Percentiles rank a stretch among this genome's conserved stretches.
These are phyloP conservation scores for Dasyprocta punctata DNA, from an alignment of 2,113 vertebrate genomes.

Conservation along the genomic window DNA sequence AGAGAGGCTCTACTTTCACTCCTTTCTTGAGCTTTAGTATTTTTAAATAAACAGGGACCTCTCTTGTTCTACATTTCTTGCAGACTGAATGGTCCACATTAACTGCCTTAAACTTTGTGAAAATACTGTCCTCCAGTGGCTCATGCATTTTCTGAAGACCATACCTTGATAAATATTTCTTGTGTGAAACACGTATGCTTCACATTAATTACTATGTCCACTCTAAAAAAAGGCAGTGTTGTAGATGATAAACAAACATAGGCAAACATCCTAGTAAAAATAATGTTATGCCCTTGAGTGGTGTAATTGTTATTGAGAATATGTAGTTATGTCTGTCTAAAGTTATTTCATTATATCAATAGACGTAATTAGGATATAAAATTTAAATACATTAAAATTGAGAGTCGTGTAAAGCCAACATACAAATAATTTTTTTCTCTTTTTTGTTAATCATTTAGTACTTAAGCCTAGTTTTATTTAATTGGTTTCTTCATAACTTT, in stretches of 20 bases:
- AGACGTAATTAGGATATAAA: conserved; percentile 61
- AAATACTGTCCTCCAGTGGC: background rate
- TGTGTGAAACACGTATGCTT: background rate
- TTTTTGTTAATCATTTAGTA: conserved; percentile 61
- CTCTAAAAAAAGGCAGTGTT: background rate
- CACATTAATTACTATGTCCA: background rate
- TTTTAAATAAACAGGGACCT: background rate
- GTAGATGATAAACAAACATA: conserved; percentile 34
- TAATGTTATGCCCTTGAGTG: background rate
- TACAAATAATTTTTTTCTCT: conserved; percentile 38
- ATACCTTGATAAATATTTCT: background rate
- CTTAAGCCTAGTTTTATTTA: conserved; percentile 70
- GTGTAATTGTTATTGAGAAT: conserved; percentile 31
- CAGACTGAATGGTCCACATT: background rate
- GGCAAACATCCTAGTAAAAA: conserved; percentile 41
- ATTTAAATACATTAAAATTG: conserved; percentile 68
- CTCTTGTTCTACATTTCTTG: background rate
- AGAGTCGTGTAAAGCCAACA: conserved; percentile 44
- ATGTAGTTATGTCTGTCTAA: conserved; percentile 35
- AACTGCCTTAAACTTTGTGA: background rate
- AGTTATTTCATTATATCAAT: conserved; percentile 67
- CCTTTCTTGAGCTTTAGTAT: background rate
- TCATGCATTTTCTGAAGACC: background rate
- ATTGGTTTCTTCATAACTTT: conserved; percentile 66
- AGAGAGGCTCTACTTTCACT: background rate